Evolutionary conservation across 23 tunicate genomes (phyloP), one percentile per base, ranked within the genome.

Genomic region (Ciona savignyi): DNA sequence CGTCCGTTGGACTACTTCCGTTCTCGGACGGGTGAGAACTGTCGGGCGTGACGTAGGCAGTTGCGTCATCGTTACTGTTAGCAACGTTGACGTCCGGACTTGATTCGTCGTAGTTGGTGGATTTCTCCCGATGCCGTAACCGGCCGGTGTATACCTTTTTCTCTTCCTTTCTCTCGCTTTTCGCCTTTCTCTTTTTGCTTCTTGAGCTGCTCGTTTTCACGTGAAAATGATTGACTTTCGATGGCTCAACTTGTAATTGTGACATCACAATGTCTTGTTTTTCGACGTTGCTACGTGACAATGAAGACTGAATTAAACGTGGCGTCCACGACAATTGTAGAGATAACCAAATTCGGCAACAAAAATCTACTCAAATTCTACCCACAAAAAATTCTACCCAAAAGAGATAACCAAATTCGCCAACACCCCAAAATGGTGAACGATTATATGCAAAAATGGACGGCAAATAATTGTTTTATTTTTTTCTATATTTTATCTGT

Each of bases 201-300:
- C 76, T 72, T 29, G 78, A 74, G 27, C 32, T 23, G 67, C 67
- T 73, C 29, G 82, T 34, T 65, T 87, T 87, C 23, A 51, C 64
- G 25, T 42, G 29, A 3, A 63, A 81, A 30, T 78, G 79, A 51
- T 76, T 29, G 3, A 63, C 83, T 72, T 74, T 81, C 30, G 96
- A 88, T 0, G 96, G 96, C 67, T 78, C 82, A 3, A 69, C 70
- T 62, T 88, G 96, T 26, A 33, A 62, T 32, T 35, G 33, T 24
- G 87, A 82, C 74, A 76, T 80, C 51, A 88, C 83, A 23, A 27
- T 65, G 27, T 35, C 66, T 27, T 75, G 64, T 21, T 67, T 78
- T 34, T 81, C 77, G 15, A 84, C 67, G 11, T 72, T 70, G 63
- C 89, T 84, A 35, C 25, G 71, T 56, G 60, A n/a, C n/a, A n/a